Percentiles rank a stretch among this genome's conserved stretches.
These are phyloP conservation scores for Grallaria varia DNA, from an alignment of 2,113 vertebrate species.

Conservation along the genomic window DNA sequence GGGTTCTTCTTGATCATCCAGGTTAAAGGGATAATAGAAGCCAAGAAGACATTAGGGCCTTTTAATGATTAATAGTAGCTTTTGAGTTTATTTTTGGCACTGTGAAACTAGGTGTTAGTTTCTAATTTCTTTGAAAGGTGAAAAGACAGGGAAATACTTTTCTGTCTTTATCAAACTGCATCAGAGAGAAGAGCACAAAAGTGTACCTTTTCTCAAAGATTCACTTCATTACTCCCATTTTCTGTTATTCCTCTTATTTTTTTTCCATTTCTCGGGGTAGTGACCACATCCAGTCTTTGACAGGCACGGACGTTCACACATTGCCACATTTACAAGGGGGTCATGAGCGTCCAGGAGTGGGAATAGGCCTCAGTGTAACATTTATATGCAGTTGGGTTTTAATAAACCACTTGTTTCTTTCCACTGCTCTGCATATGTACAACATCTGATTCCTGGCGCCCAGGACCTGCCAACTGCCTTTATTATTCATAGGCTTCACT, in stretches of 20 bases:
- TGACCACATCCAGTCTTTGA: not conserved
- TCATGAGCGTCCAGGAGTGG: not conserved
- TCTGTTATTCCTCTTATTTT: not conserved
- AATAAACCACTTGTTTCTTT: conserved; percentile 17
- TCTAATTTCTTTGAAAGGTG: conserved; percentile 22
- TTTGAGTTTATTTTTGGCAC: conserved; percentile 22
- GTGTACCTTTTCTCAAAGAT: not conserved
- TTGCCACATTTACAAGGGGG: not conserved
- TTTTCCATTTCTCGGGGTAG: not conserved
- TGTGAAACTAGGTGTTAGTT: conserved; percentile 1
- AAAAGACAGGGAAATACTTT: conserved; percentile 12
- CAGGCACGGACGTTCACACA: not conserved
- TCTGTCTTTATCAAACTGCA: not conserved
- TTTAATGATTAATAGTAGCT: conserved; percentile 26
- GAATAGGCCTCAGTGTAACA: not conserved
- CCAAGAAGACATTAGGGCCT: conserved; percentile 4
- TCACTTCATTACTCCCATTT: conserved; percentile 9
- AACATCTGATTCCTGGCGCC: conserved; percentile 1
- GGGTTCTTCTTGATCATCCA: conserved; percentile 27
- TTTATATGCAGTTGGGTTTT: not conserved
- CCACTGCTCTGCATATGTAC: not conserved
- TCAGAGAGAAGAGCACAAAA: not conserved
- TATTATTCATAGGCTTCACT: not conserved
- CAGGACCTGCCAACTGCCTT: not conserved
- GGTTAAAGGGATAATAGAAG: conserved; percentile 32